These are phyloP conservation scores for Tricholaema leucomelas DNA, from an alignment of 2,113 vertebrate genomes.

Conservation along the genomic window DNA sequence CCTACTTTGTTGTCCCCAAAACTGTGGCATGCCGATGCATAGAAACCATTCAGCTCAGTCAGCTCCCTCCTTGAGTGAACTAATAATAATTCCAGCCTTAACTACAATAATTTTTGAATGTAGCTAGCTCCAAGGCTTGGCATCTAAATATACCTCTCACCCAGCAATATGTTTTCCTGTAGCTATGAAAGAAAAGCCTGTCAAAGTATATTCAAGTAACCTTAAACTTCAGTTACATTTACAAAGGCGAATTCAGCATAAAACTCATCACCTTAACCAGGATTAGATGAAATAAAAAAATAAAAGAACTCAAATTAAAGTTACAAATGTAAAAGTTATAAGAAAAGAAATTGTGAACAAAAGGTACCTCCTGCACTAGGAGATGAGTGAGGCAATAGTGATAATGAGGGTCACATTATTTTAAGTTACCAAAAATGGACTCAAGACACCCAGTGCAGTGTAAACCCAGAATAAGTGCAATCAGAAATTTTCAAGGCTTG, in stretches of 20 bases:
- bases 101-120: no score
- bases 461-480: not conserved
- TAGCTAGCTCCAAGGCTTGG: not conserved
- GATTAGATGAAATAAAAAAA: not conserved
- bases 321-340: not conserved
- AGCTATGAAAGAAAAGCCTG: not conserved
- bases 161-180: not conserved
- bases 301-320: not conserved
- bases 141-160: not conserved
- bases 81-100: not conserved
- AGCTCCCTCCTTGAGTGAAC: not conserved
- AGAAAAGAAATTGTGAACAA: not conserved
- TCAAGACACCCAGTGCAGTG: not conserved
- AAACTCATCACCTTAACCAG: not conserved
- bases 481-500: not conserved
- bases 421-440: no score
- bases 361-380: not conserved
- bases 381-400: no score
- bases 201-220: no score
- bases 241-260: not conserved
- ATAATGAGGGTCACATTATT: not conserved
- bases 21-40: not conserved
- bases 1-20: no score
- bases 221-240: not conserved
- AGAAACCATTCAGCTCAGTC: not conserved